Evolutionary conservation across 2,797 vertebrate species (phyloP).

Genomic region (Melopsittacus undulatus): DNA sequence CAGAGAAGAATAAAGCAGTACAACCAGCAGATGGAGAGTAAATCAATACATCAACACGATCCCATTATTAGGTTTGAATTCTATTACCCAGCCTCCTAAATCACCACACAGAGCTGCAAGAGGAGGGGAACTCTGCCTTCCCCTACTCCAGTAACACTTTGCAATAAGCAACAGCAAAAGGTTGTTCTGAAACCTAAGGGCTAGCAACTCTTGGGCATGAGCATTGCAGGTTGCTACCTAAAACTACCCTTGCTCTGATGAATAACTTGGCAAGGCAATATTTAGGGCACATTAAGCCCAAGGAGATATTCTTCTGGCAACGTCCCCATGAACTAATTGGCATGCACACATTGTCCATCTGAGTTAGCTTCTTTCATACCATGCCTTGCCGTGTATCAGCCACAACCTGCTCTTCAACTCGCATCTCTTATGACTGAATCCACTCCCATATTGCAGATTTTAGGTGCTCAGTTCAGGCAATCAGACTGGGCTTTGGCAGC

Average conservation of each 20-base stretch:
- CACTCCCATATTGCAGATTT: neutral
- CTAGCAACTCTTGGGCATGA: rapidly evolving
- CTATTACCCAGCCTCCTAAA: neutral
- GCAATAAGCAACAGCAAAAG: neutral
- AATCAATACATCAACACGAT: neutral
- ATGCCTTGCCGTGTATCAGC: neutral
- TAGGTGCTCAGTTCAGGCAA: neutral
- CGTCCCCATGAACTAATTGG: rapidly evolving
- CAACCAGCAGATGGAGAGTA: neutral
- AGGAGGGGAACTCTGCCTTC: neutral
- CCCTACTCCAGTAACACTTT: neutral
- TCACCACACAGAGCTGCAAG: neutral
- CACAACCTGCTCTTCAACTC: neutral
- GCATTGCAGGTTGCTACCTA: no score
- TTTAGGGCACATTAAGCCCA: neutral
- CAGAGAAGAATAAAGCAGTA: neutral
- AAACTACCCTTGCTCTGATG: neutral
- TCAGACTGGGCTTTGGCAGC: neutral
- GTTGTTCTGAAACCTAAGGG: neutral
- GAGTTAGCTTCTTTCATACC: neutral
- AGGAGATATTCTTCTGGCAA: neutral
- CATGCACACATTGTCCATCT: neutral
- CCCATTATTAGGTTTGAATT: neutral
- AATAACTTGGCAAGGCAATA: neutral
- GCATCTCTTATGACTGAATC: rapidly evolving